Evolutionary conservation across 37 sponge, comb jelly and placozoan genomes (phyloP), one percentile per base, ranked within the genome.

Genomic region (Mnemiopsis leidyi): DNA sequence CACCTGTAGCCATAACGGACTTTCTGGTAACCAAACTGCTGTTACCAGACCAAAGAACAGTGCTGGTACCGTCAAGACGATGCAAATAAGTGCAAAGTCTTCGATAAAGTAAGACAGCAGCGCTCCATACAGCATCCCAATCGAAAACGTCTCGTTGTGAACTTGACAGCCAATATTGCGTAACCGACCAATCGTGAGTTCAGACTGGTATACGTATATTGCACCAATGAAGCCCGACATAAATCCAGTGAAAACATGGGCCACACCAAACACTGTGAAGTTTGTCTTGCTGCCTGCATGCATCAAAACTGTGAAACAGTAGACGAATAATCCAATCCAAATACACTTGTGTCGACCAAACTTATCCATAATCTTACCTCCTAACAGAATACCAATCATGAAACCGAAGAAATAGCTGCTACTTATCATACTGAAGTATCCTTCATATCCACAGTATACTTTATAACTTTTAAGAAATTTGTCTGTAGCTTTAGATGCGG

Each of bases 121-220:
- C 2, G 90, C 90, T 3, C 90, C 90, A 40, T 85, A 85, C 3
- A 85, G 25, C 61, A 85, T 85, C 13, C 90, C 90, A 39, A 85
- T 23, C 3, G 90, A 85, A 21, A 32, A 85, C 5, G 26, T n/a
- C 26, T 23, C 28, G 35, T 85, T 85, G 35, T 85, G 90, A 28
- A 85, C 24, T 39, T 85, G 90, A 40, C 90, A 36, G 3, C 90
- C 90, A 40, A 85, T 24, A 23, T 85, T 85, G 61, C 90, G 90
- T 29, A 85, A 39, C 2, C 90, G 32, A 23, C 38, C 61, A 38
- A 85, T 40, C 2, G 90, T 85, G 61, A 85, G 90, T 61, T 85
- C 90, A n/a, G 90, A 32, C 23, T 85, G 90, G 35, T 85, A 85
- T 3, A 85, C 90, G 39, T 28, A 85, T 33, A 85, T 20, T n/a